Conservation (phyloP, 2,888 invertebrate species). For the Cancer borealis region DNA sequence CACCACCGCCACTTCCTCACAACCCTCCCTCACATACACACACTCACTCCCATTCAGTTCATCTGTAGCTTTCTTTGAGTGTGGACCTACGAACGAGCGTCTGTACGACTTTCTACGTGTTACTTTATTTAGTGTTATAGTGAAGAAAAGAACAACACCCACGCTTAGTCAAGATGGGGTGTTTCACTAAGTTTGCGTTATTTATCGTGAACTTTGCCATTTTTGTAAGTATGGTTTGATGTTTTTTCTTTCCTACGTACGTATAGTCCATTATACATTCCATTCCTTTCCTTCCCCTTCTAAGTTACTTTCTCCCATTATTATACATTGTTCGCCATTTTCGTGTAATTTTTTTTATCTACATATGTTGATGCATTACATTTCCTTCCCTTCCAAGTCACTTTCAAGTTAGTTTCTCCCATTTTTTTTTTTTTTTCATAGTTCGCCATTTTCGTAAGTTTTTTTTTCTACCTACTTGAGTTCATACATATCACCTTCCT, state of each 20-base stretch:
- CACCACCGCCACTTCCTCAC: not conserved
- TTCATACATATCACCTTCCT: too few species aligned
- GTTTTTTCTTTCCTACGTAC: not conserved
- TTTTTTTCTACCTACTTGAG: too few species aligned
- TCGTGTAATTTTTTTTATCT: too few species aligned
- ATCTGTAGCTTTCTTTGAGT: not conserved
- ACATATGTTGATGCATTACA: too few species aligned
- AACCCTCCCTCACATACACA: not conserved
- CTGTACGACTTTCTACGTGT: not conserved
- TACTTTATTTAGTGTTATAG: not conserved
- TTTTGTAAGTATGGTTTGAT: constrained; percentile 72
- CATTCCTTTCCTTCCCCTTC: too few species aligned
- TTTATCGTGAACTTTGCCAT: constrained; percentile 75
- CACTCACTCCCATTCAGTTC: not conserved
- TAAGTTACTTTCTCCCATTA: too few species aligned
- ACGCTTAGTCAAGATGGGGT: constrained; percentile 63
- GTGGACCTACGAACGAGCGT: not conserved
- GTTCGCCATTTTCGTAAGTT: too few species aligned
- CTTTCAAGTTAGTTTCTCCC: too few species aligned
- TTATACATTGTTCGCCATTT: too few species aligned
- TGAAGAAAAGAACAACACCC: not conserved
- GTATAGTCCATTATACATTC: not conserved
- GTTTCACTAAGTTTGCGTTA: constrained; percentile 65
- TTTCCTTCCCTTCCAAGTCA: too few species aligned
- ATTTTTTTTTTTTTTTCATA: too few species aligned